A percentile compares a stretch with the other conserved stretches of the same genome.
Evolutionary conservation across 1,140 invertebrate genomes (phyloP).

Genomic region (Campodea augens): DNA sequence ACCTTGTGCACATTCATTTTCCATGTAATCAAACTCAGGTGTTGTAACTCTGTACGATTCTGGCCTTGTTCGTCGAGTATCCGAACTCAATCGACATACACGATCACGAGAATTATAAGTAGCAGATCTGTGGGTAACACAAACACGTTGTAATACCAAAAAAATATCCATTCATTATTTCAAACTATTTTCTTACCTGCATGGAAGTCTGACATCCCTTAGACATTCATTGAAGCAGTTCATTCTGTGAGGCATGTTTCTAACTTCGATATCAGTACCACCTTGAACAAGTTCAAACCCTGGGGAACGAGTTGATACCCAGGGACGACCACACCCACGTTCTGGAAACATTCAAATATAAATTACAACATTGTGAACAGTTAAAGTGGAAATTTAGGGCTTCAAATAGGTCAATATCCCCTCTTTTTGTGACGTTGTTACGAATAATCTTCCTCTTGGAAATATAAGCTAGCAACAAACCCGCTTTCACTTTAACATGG

Average conservation of each 20-base stretch:
- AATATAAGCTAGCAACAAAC: no score
- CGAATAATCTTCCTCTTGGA: no score
- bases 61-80: conserved; percentile 26
- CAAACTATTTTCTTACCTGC: conserved; percentile 18
- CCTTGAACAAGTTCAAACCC: conserved; percentile 23
- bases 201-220: conserved; percentile 21
- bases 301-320: conserved; percentile 30
- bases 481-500: no score
- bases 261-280: conserved; percentile 21
- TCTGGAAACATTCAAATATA: conserved; percentile 19
- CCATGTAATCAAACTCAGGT: conserved; percentile 29
- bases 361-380: no score
- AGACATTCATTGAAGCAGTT: conserved; percentile 29
- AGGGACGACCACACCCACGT: conserved; percentile 25
- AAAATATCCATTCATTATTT: neutral
- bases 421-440: no score
- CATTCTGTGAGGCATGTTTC: conserved; percentile 21
- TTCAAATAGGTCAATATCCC: no score
- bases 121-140: conserved; percentile 24
- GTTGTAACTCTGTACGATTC: conserved; percentile 21
- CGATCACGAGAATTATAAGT: conserved; percentile 23
- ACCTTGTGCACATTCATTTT: conserved; percentile 31
- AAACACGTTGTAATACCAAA: neutral
- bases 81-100: conserved; percentile 25
- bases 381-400: no score